These are phyloP conservation scores for Formica selysi DNA, from an alignment of 1,140 invertebrate genomes.

Conservation along the genomic window DNA sequence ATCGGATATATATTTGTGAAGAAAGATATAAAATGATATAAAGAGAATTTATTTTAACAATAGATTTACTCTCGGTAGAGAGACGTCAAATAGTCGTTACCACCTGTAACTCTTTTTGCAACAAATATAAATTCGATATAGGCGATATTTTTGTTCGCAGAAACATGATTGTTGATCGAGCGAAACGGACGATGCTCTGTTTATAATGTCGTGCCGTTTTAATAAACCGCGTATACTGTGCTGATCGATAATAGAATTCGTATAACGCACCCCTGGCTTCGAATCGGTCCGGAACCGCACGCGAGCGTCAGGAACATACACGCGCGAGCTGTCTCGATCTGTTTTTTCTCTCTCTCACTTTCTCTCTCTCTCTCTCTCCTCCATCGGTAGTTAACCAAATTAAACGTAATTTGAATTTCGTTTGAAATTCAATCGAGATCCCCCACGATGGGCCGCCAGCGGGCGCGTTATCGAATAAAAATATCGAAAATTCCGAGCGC, in stretches of 20 bases:
- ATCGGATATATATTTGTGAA: not conserved
- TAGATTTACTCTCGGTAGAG: not conserved
- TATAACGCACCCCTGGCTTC: slow-evolving; percentile 65
- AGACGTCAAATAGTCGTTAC: slow-evolving; percentile 21
- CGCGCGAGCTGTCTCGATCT: slow-evolving; percentile 23
- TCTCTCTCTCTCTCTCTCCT: slow-evolving; percentile 9
- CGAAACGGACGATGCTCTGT: slow-evolving; percentile 54
- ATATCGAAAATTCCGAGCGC: slow-evolving; percentile 71
- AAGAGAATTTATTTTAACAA: slow-evolving; percentile 28
- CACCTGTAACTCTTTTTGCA: slow-evolving; percentile 31
- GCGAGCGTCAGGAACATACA: slow-evolving; percentile 51
- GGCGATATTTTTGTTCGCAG: slow-evolving; percentile 40
- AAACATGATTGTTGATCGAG: slow-evolving; percentile 28
- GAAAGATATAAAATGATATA: not conserved
- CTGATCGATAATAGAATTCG: slow-evolving; percentile 75
- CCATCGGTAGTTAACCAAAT: slow-evolving; percentile 79
- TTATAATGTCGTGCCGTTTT: slow-evolving; percentile 69
- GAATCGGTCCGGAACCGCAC: slow-evolving; percentile 59
- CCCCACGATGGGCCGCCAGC: slow-evolving; percentile 46
- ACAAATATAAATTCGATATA: not conserved
- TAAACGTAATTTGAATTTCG: slow-evolving; percentile 83
- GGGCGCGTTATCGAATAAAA: slow-evolving; percentile 71
- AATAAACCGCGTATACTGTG: slow-evolving; percentile 62
- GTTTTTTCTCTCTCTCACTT: not conserved
- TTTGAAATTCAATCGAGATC: slow-evolving; percentile 83